Base-by-base conservation (phyloP, 2,888 invertebrate genomes). In the Dynastes grantii region DNA sequence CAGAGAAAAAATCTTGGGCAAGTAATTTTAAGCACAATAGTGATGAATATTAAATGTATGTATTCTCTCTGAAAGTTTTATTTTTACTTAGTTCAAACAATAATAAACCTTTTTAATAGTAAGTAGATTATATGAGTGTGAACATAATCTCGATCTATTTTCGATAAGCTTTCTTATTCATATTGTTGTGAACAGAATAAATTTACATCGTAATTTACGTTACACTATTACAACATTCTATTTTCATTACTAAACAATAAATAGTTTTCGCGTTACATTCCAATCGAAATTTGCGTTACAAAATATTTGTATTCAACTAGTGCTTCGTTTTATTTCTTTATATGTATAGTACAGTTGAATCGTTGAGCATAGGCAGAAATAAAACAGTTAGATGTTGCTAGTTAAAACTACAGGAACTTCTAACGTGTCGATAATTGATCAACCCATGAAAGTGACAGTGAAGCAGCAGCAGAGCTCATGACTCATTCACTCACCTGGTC, bases 401-500 rank as follows among this genome's bases (percentile, higher is more conserved):
- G 22, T 51, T 68, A 68, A 58, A 8, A 40, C 49, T 29, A 11
- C 68, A 68, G 40, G 61, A 75, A 45, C 61, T 45, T 55, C 55
- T 61, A 61, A 27, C 61, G 22, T 61, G 68, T 78, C 67, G 79
- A 79, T 77, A 77, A 70, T 81, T 80, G 81, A 82, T 81, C 82
- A 82, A 79, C 61, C 77, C 61, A 78, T 80, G 83, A 83, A 84
- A 83, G 82, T 84, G 84, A 84, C 81, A 84, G 85, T 85, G 81
- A 84, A 83, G 80, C 81, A 82, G 78, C 71, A 75, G 63, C 16
- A 8, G 67, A 80, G 80, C 76, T 77, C 82, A 84, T 88, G 87
- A 88, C 88, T 88, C 88, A 89, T 88, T 87, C 87, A 88, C 88
- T 88, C 88, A 89, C 89, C 89, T 87, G 86, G 85, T 81, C 84